A percentile compares a stretch with the other conserved stretches of the same genome.
phyloP scores from a whole-genome alignment of 1,140 invertebrate genomes.

The Cydia amplana region DNA sequence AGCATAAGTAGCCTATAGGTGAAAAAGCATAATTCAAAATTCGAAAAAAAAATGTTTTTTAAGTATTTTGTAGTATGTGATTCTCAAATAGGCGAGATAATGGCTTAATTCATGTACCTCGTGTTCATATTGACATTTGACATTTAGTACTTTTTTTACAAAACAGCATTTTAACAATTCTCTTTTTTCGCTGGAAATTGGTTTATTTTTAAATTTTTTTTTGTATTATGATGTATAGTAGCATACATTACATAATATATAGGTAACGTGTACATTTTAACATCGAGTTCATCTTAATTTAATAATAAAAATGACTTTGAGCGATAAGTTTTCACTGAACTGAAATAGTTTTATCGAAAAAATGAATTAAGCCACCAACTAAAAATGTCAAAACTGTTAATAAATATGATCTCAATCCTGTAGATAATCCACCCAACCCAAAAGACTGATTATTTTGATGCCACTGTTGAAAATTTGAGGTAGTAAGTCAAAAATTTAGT shows the following conservation, averaged over 20 bases:
- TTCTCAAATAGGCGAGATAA: slow-evolving; percentile 9
- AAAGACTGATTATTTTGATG: slow-evolving; percentile 36
- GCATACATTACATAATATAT: background rate
- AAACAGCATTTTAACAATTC: background rate
- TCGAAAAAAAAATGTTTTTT: slow-evolving; percentile 19
- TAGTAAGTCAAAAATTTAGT: slow-evolving; percentile 28
- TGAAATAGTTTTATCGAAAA: background rate
- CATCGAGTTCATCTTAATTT: background rate
- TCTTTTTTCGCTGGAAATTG: background rate
- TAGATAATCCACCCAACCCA: slow-evolving; percentile 28
- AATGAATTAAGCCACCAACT: slow-evolving; percentile 18
- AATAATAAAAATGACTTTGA: no score
- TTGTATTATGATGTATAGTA: background rate
- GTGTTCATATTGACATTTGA: background rate
- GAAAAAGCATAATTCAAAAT: slow-evolving; percentile 30
- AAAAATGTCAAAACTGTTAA: slow-evolving; percentile 21
- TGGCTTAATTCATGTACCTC: slow-evolving; percentile 26
- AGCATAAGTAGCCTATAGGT: slow-evolving; percentile 26
- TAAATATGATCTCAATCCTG: slow-evolving; percentile 23
- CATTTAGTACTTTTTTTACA: background rate
- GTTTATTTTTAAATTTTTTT: background rate
- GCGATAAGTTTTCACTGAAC: background rate
- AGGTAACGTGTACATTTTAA: background rate
- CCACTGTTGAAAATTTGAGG: slow-evolving; percentile 32
- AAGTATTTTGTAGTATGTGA: slow-evolving; percentile 31